These are phyloP conservation scores for Coranthus polyacanthus DNA, from an alignment of 2,797 vertebrate species.

Conservation along the genomic window DNA sequence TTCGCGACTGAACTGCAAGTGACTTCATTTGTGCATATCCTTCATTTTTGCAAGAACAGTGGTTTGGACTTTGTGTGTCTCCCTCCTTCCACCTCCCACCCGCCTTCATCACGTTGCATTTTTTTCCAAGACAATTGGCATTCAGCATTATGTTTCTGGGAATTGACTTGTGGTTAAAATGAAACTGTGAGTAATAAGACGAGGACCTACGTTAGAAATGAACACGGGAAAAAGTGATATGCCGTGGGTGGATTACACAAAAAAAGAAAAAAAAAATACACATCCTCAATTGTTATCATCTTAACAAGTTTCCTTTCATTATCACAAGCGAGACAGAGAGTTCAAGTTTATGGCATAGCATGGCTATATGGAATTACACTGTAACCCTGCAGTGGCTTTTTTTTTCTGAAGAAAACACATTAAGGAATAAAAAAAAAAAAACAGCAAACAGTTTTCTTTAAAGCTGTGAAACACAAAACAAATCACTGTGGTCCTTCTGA, in stretches of 20 bases:
- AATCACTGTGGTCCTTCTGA: slow-evolving; percentile 25
- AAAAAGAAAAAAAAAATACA: slow-evolving; percentile 19
- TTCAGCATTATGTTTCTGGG: slow-evolving; percentile 60
- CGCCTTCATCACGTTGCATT: slow-evolving; percentile 43
- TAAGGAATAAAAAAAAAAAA: slow-evolving; percentile 18
- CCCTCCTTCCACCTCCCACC: slow-evolving; percentile 6
- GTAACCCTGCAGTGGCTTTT: slow-evolving; percentile 55
- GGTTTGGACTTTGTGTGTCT: slow-evolving; percentile 70
- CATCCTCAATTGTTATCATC: slow-evolving; percentile 17
- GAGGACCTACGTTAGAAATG: slow-evolving; percentile 14
- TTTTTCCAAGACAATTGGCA: slow-evolving; percentile 55
- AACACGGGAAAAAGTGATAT: slow-evolving; percentile 26
- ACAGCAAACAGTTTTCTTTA: too few species aligned
- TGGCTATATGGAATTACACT: slow-evolving; percentile 31
- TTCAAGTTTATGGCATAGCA: slow-evolving; percentile 55
- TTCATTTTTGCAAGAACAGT: slow-evolving; percentile 52
- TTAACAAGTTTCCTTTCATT: slow-evolving; percentile 33
- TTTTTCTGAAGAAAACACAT: slow-evolving; percentile 16
- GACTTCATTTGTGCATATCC: slow-evolving; percentile 71
- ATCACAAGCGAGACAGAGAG: slow-evolving; percentile 22
- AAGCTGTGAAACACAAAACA: slow-evolving; percentile 59
- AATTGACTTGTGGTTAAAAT: slow-evolving; percentile 70
- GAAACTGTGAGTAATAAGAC: slow-evolving; percentile 53
- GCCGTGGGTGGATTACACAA: slow-evolving; percentile 35
- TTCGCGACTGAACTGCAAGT: slow-evolving; percentile 52